These are phyloP conservation scores for Sturnus vulgaris DNA, from an alignment of 2,113 vertebrate genomes.

Conservation along the genomic window DNA sequence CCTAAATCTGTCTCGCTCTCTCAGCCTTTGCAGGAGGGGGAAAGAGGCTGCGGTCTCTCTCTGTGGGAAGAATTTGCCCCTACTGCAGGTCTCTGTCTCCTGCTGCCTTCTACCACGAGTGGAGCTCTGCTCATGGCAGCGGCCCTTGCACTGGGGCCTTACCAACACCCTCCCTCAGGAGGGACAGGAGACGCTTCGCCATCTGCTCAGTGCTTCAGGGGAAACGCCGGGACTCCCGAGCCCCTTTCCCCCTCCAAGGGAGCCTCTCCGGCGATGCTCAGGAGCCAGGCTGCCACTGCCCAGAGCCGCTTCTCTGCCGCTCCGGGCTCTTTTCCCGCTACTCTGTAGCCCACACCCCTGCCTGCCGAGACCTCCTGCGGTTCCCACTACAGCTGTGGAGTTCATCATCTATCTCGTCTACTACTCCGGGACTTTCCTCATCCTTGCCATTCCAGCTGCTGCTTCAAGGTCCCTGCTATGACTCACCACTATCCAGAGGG, in stretches of 20 bases:
- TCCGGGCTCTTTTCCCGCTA: accelerated
- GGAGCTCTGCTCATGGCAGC: no score
- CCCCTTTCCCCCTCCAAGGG: no score
- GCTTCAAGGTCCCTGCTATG: background rate
- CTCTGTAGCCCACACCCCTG: no score
- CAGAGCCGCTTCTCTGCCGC: background rate
- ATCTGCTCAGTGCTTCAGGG: no score
- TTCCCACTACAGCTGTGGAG: accelerated
- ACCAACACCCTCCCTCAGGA: no score
- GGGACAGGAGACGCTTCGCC: background rate
- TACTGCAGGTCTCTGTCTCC: background rate
- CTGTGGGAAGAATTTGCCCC: background rate
- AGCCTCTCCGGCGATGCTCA: background rate
- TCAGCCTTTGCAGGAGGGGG: accelerated
- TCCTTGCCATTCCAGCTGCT: background rate
- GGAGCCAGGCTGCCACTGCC: background rate
- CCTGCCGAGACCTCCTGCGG: accelerated
- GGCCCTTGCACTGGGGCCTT: no score
- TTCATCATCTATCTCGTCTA: background rate
- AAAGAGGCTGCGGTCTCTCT: accelerated
- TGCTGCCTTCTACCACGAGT: background rate
- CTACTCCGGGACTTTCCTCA: no score
- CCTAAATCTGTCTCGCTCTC: background rate
- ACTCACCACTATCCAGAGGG: background rate
- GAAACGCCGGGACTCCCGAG: accelerated